Evolutionary conservation across 2,113 vertebrate species (phyloP).

Genomic region (Scartelaos histophorus): DNA sequence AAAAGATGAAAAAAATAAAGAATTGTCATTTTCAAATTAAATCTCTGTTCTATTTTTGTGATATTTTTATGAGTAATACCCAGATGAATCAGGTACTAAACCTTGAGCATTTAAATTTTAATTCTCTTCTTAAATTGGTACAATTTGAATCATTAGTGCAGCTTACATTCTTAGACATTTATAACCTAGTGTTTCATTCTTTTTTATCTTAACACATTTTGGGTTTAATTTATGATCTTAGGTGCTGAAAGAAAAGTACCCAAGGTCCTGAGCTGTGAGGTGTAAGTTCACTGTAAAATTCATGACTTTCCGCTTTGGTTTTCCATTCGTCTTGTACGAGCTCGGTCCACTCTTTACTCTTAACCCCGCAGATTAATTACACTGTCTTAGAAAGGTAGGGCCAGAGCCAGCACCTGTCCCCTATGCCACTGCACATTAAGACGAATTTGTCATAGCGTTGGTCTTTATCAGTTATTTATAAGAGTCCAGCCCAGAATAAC

Average conservation of each 20-base stretch:
- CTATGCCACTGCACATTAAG: slow-evolving; percentile 58
- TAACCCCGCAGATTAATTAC: slow-evolving; percentile 69
- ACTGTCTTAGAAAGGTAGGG: slow-evolving; percentile 46
- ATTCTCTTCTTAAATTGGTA: not conserved
- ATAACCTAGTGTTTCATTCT: not conserved
- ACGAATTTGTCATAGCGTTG: slow-evolving; percentile 61
- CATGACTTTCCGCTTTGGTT: slow-evolving; percentile 67
- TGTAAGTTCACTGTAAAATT: slow-evolving; percentile 69
- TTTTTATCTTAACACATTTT: slow-evolving; percentile 3
- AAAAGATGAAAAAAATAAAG: no score
- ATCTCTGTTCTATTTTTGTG: not conserved
- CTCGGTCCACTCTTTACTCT: slow-evolving; percentile 45
- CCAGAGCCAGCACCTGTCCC: slow-evolving; percentile 62
- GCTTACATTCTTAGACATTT: not conserved
- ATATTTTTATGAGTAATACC: not conserved
- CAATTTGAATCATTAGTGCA: not conserved
- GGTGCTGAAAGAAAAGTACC: slow-evolving; percentile 14
- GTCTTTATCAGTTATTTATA: slow-evolving; percentile 71
- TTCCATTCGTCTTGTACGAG: slow-evolving; percentile 57
- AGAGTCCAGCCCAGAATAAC: slow-evolving; percentile 66
- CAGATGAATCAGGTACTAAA: not conserved
- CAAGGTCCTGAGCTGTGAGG: slow-evolving; percentile 46
- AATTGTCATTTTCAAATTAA: no score
- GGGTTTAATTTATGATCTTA: not conserved
- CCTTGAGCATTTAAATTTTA: not conserved